Conservation (phyloP, 2,888 invertebrate genomes). For the Phortica okadai region DNA sequence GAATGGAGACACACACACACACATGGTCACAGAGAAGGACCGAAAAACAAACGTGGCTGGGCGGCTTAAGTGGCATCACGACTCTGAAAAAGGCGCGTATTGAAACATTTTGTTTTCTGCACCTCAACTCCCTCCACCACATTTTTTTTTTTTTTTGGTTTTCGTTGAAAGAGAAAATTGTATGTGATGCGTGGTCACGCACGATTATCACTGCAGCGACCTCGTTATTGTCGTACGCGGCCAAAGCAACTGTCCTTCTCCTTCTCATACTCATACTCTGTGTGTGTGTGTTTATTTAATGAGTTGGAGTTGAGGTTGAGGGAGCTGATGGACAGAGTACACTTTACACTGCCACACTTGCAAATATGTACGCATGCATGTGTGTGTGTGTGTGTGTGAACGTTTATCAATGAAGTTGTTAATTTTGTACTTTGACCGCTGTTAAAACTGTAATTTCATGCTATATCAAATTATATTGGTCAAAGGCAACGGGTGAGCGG, state of each 20-base stretch:
- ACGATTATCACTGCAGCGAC: constrained; percentile 63
- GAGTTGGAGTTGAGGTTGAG: no score
- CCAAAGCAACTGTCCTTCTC: constrained; percentile 13
- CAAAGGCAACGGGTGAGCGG: background rate
- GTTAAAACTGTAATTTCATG: constrained; percentile 30
- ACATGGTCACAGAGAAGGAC: background rate
- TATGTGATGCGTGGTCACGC: constrained; percentile 73
- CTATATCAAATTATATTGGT: background rate
- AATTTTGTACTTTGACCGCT: constrained; percentile 63
- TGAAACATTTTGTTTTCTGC: background rate
- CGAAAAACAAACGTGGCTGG: constrained; percentile 41
- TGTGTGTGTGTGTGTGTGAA: constrained; percentile 24
- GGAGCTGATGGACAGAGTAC: no score
- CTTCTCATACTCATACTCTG: background rate
- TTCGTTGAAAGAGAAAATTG: constrained; percentile 55
- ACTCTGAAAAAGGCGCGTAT: constrained; percentile 4
- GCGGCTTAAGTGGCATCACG: constrained; percentile 34
- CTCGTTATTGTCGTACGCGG: constrained; percentile 37
- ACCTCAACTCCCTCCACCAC: constrained; percentile 42
- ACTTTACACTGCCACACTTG: no score
- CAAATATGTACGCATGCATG: no score
- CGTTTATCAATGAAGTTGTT: constrained; percentile 70
- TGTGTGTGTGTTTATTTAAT: no score
- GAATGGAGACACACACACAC: background rate
- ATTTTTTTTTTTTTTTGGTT: constrained; percentile 45